Percentiles rank a stretch among this genome's conserved stretches.
These are phyloP conservation scores for Nothobranchius kuhntae DNA, from an alignment of 2,113 vertebrate genomes.

Conservation along the genomic window DNA sequence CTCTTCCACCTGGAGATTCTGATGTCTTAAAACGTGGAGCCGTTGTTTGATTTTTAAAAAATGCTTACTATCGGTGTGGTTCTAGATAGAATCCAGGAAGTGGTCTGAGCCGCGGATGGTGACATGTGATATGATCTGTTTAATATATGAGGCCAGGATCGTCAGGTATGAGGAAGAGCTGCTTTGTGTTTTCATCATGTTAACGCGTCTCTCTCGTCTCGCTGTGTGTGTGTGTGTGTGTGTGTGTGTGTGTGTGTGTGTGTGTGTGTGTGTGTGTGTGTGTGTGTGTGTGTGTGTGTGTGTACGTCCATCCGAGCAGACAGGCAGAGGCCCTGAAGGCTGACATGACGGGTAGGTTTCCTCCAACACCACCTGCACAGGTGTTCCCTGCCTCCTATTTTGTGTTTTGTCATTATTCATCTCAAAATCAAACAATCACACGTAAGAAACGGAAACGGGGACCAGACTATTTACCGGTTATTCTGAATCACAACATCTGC, in stretches of 20 bases:
- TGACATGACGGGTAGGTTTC: slow-evolving; percentile 94
- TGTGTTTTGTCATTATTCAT: neutral
- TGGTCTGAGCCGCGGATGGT: slow-evolving; percentile 1
- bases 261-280: neutral
- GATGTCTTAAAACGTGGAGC: neutral
- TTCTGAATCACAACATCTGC: too few relatives aligned
- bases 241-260: neutral
- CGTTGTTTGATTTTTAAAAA: neutral
- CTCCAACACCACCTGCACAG: neutral
- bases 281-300: slow-evolving; percentile 8
- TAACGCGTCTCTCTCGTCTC: too few relatives aligned
- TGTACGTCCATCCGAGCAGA: slow-evolving; percentile 78
- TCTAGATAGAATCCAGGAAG: slow-evolving; percentile 9
- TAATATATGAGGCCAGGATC: neutral
- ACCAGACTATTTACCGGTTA: too few relatives aligned
- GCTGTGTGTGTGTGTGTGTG: neutral
- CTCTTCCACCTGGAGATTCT: neutral
- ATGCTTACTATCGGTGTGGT: neutral
- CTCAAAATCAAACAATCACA: too few relatives aligned
- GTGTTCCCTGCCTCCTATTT: neutral
- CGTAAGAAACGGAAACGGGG: too few relatives aligned
- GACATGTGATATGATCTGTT: slow-evolving; percentile 4
- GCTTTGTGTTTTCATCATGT: too few relatives aligned
- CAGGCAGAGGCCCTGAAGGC: slow-evolving; percentile 99
- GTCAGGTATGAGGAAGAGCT: slow-evolving; percentile 10